Conservation (phyloP, 1,140 invertebrate genomes). For the Latrodectus geometricus region DNA sequence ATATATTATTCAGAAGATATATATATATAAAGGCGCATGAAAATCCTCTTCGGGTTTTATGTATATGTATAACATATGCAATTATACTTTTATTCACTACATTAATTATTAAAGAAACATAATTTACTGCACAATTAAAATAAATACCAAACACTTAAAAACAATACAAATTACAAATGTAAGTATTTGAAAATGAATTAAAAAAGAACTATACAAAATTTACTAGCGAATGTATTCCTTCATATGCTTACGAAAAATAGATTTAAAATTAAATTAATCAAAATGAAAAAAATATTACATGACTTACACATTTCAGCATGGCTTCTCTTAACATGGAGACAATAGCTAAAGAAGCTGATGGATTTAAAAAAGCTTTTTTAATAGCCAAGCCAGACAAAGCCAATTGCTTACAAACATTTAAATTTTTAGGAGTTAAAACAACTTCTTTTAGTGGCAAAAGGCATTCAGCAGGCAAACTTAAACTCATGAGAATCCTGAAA, state of each 20-base stretch:
- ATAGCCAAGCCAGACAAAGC: background rate
- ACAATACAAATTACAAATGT: background rate
- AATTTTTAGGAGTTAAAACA: background rate
- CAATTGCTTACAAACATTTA: conserved; percentile 17
- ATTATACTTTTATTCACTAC: too few relatives aligned
- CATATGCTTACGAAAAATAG: background rate
- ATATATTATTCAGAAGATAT: too few relatives aligned
- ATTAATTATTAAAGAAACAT: too few relatives aligned
- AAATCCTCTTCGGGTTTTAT: too few relatives aligned
- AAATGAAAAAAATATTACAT: background rate
- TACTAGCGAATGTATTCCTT: background rate
- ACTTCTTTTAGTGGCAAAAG: conserved; percentile 16
- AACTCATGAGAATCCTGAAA: conserved; percentile 44
- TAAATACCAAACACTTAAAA: too few relatives aligned
- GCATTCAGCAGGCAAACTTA: conserved; percentile 34
- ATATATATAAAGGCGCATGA: too few relatives aligned
- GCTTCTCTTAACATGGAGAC: conserved; percentile 39
- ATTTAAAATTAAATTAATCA: background rate
- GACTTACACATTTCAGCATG: conserved; percentile 46
- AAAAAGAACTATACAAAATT: background rate
- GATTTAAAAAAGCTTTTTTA: conserved; percentile 43
- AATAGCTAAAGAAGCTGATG: conserved; percentile 19
- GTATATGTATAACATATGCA: too few relatives aligned
- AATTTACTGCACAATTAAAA: too few relatives aligned
- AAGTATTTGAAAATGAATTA: background rate